phyloP scores from a whole-genome alignment of 2,113 vertebrate genomes.

The Pedionomus torquatus region DNA sequence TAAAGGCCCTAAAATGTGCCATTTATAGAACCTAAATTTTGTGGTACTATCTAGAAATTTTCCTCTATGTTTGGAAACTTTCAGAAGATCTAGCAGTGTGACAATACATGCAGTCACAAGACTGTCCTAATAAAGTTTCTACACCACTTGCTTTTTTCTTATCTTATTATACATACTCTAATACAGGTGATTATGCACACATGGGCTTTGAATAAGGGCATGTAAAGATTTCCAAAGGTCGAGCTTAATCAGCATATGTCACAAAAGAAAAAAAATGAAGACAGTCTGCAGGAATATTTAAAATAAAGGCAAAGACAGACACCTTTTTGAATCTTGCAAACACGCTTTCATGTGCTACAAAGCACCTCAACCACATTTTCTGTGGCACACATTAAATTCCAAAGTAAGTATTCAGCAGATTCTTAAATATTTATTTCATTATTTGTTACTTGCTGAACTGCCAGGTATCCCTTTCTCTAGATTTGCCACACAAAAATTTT shows the following conservation, averaged over 20 bases:
- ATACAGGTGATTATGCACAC: neutral
- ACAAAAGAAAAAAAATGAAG: neutral
- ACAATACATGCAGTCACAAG: neutral
- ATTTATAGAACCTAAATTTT: neutral
- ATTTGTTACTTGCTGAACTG: neutral
- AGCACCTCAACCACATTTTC: neutral
- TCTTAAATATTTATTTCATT: neutral
- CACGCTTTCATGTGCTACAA: neutral
- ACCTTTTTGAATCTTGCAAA: neutral
- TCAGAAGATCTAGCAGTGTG: neutral
- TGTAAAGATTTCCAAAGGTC: rapidly evolving
- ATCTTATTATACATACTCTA: neutral
- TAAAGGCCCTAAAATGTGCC: neutral
- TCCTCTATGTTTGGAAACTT: neutral
- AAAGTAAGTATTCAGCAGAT: neutral
- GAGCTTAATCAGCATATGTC: neutral
- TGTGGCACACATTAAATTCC: neutral
- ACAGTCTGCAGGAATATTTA: neutral
- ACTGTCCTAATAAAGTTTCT: neutral
- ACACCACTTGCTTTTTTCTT: neutral
- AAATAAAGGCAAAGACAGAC: neutral
- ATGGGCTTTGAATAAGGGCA: neutral
- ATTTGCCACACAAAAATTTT: neutral
- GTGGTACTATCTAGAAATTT: neutral
- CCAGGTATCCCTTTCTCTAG: neutral